Base-by-base conservation (phyloP, 2,888 invertebrate species). In the Leptinotarsa juncta region DNA sequence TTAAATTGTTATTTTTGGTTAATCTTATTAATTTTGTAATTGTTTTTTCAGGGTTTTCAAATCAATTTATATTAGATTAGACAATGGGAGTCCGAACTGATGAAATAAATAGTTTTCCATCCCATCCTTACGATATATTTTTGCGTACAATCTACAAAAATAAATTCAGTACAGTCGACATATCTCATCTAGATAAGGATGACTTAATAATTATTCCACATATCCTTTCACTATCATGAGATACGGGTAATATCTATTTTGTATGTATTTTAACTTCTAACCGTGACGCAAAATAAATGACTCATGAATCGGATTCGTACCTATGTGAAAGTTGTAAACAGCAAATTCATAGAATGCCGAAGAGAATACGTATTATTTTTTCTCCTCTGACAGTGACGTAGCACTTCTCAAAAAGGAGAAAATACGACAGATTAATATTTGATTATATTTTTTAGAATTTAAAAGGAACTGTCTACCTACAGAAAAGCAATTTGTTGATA, bases 321-420 rank as follows among this genome's bases (percentile, higher is more conserved):
- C 32, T n/a, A 32, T 42, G 62, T 62, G 62, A 62, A 62, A 62
- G 62, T 62, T 62, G 18, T 62, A 18, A 57, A 62, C 32, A 62
- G 14, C 62, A 32, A 62, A 62, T 62, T 62, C n/a, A 16, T n/a
- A 62, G 62, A 62, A 62, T 62, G 42, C n/a, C n/a, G 23, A 23
- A 57, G 57, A 57, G 57, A 62, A 62, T 62, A 32, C n/a, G 32
- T 42, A 62, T 42, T 62, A 62, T 32, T 62, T 62, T 62, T 62
- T 16, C 15, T 15, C 23, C 20, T 4, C 12, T 15, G 23, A 2
- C 57, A 57, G 20, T 57, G 57, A 23, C 23, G 16, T 23, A 57
- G 23, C 16, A 57, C 57, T 57, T 57, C 12, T 18, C 7, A 53
- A 18, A 53, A 14, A 4, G 53, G 12, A 3, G 3, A 3, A 3